These are phyloP conservation scores for Morpho deidamia DNA, from an alignment of 2,888 invertebrate species.

Conservation along the genomic window DNA sequence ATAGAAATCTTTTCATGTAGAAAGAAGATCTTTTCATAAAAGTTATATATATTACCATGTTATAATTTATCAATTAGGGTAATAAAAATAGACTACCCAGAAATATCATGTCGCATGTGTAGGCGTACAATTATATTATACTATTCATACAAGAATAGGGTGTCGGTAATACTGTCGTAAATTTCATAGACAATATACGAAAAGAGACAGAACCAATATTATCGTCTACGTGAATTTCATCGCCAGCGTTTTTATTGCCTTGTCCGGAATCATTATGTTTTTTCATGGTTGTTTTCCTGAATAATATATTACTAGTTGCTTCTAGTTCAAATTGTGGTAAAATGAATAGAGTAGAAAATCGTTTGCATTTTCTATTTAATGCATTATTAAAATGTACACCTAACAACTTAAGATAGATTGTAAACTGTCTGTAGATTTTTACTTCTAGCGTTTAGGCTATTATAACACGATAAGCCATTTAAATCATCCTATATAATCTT, in stretches of 20 bases:
- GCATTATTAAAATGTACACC: background rate
- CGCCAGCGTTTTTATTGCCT: slow-evolving; percentile 3
- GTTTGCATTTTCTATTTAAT: background rate
- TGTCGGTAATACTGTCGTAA: slow-evolving; percentile 6
- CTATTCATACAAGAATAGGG: slow-evolving; percentile 3
- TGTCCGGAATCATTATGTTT: background rate
- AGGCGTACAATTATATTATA: background rate
- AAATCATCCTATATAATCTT: no score
- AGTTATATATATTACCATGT: no score
- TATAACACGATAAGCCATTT: no score
- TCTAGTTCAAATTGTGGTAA: no score
- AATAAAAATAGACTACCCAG: background rate
- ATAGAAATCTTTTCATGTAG: no score
- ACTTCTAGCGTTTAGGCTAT: no score
- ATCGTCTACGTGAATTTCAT: slow-evolving; percentile 4
- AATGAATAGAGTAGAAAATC: no score
- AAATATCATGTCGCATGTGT: slow-evolving; percentile 1
- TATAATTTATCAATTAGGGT: background rate
- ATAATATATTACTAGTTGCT: background rate
- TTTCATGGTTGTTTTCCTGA: background rate
- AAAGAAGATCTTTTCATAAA: no score
- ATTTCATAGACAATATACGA: slow-evolving; percentile 6
- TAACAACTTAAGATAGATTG: no score
- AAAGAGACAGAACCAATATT: slow-evolving; percentile 4
- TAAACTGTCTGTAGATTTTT: no score